Evolutionary conservation across 2,113 vertebrate species (phyloP).

Genomic region (Gymnobelideus leadbeateri): DNA sequence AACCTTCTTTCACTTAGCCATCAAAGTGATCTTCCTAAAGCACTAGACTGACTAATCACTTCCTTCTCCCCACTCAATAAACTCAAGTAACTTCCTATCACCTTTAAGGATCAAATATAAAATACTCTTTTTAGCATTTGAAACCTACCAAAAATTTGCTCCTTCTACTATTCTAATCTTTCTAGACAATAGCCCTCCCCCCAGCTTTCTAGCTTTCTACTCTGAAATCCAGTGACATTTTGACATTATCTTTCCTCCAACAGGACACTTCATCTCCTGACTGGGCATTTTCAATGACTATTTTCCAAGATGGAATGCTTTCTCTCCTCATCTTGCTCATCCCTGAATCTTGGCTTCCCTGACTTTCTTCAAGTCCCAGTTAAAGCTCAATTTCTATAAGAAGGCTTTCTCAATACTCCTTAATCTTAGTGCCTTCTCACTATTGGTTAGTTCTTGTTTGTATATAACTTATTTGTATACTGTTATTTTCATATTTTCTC

Average conservation of each 20-base stretch:
- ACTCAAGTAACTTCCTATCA: neutral
- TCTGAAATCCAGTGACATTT: neutral
- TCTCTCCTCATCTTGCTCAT: neutral
- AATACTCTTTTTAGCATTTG: neutral
- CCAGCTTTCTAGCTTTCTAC: neutral
- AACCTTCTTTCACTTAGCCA: neutral
- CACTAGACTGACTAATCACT: neutral
- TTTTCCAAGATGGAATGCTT: neutral
- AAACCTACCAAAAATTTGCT: neutral
- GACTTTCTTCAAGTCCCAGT: neutral
- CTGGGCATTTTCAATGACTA: neutral
- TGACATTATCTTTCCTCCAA: neutral
- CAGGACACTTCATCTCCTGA: neutral
- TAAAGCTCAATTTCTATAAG: neutral
- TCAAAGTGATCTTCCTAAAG: neutral
- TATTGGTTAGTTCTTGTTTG: neutral
- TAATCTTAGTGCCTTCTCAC: neutral
- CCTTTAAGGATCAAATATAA: neutral
- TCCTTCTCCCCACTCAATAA: neutral
- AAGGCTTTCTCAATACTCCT: neutral
- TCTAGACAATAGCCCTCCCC: neutral
- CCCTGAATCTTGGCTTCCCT: neutral
- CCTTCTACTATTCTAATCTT: neutral
- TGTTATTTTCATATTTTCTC: neutral
- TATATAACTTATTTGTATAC: neutral